A percentile compares a stretch with the other conserved stretches of the same genome.
Evolutionary conservation across 2,888 invertebrate genomes (phyloP).

Genomic region (Kuschelorhynchus macadamiae): DNA sequence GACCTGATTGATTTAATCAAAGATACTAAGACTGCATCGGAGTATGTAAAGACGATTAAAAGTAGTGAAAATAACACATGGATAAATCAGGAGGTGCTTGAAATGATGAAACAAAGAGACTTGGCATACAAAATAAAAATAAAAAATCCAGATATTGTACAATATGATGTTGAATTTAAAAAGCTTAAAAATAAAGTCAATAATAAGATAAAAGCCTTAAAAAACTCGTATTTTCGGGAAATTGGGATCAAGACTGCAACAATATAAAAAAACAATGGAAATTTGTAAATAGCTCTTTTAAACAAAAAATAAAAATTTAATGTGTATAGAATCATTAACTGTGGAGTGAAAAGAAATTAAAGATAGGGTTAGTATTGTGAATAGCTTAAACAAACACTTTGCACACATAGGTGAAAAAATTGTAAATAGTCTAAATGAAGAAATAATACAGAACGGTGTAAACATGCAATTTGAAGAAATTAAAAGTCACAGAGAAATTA

Average conservation of each 20-base stretch:
- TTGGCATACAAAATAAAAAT: no score
- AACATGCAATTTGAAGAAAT: not conserved
- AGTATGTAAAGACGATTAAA: slow-evolving; percentile 1
- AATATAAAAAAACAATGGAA: slow-evolving; percentile 7
- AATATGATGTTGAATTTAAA: no score
- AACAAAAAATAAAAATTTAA: not conserved
- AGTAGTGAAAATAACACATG: slow-evolving; percentile 1
- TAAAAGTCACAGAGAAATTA: not conserved
- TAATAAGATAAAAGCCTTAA: no score
- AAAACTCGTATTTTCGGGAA: not conserved
- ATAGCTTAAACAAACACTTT: not conserved
- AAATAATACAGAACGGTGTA: not conserved
- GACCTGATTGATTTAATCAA: slow-evolving; percentile 1
- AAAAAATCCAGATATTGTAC: no score
- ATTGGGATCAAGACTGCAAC: not conserved
- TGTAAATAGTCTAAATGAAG: slow-evolving; percentile 2
- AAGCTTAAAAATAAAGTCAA: no score
- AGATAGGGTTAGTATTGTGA: no score
- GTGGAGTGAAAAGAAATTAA: slow-evolving; percentile 1
- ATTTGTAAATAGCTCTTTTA: slow-evolving; percentile 2
- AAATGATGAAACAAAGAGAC: not conserved
- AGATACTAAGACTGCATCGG: not conserved
- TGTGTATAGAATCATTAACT: not conserved
- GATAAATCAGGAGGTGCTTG: not conserved
- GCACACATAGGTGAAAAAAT: slow-evolving; percentile 4